Base-by-base conservation (phyloP, 2,888 invertebrate species). In the Rhogogaster chlorosoma region DNA sequence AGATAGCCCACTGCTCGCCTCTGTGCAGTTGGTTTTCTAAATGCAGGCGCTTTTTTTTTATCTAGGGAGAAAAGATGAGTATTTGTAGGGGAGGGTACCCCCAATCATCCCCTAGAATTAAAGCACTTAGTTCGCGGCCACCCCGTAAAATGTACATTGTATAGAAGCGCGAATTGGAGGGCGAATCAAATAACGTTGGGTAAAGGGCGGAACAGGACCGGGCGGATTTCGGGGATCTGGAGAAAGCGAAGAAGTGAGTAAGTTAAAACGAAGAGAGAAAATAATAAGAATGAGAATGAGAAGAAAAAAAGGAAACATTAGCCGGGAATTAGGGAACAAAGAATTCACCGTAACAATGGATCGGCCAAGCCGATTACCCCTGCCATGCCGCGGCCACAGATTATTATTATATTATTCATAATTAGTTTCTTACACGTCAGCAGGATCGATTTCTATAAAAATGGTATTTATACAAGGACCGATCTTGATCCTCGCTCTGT, bases 351-450 rank as follows among this genome's bases (percentile, higher is more conserved):
- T 73, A 42, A 42, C 42, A 73, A 73, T 73, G 42, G 73, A 73
- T 73, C 73, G 42, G 26, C 38, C 38, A 38, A 73, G 42, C 73
- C 73, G 73, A 73, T 42, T 73, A 73, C 38, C 42, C 73, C 38
- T 22, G n/a, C 26, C 26, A 12, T 73, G 42, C 38, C 42, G 42
- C 38, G 10, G n/a, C 26, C 26, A 12, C 73, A 73, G 12, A 73
- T 73, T 42, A 22, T 73, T 42, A 73, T 73, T 73, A 42, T 73
- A 73, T 42, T 73, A 73, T 73, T 73, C 73, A 42, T 73, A 22
- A 73, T 73, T 73, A 42, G 73, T 38, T 42, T 22, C 36, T 22
- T 22, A 73, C 42, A 22, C 73, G 38, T 73, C 9, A n/a, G 18
- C 32, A 67, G 12, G 67, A 67, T 32, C 67, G 15, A 67, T 67